Evolutionary conservation across 2,888 invertebrate species (phyloP), one percentile per base, ranked within the genome.

Genomic region (Amphipyra tragopoginis): DNA sequence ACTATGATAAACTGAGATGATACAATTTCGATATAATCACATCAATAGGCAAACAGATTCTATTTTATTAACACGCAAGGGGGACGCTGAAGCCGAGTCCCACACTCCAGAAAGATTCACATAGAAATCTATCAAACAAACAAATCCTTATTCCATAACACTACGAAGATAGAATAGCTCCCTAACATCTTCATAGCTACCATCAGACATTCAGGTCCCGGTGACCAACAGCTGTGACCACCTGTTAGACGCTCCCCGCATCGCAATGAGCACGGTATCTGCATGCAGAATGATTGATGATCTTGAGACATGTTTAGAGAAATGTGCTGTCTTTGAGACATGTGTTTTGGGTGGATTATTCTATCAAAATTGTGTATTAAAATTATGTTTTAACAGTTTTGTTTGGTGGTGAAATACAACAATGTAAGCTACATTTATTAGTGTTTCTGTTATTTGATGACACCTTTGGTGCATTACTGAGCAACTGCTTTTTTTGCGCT

Each of bases 221-320:
- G 36, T 48, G 70, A 10, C 56, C 75, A 61, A 50, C 79, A 79
- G 62, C 77, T 79, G 79, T 21, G 66, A 61, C 77, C 77, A 77
- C 73, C 73, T 77, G 73, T 70, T 66, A 65, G 53, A 71, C 65
- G 77, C 50, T 40, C 33, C 57, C 48, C 55, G 79, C 68, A 79
- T 79, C 52, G 58, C 69, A 79, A 79, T 79, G 79, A 79, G 75
- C 57, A 43, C 49, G n/a, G 52, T 53, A 63, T 59, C 64, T 67
- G 53, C 65, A 72, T 57, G 40, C 44, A n/a, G 56, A 66, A 58
- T 77, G 77, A 77, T 77, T 69, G 66, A 77, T 75, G 77, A 50
- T 70, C 65, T 54, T n/a, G 38, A 67, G 54, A 72, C 72, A 67
- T 51, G 70, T 57, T 47, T 40, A 10, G 38, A 69, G 71, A 64